Conservation (phyloP, 2,113 vertebrate species). For the Tragelaphus strepsiceros region DNA sequence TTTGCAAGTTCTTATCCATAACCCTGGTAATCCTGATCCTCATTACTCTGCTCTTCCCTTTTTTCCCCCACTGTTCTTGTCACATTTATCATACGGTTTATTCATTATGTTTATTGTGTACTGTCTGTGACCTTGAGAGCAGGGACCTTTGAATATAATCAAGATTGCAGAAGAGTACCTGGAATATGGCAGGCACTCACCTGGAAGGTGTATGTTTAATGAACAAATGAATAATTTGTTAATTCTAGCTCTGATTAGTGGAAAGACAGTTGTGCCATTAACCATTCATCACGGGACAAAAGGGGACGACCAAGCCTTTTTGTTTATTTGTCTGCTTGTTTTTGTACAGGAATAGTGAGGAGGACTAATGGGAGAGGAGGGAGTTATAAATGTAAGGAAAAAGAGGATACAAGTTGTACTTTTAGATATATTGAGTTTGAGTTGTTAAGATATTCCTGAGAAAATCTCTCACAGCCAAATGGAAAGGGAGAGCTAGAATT, state of each 20-base stretch:
- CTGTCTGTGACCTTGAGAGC: neutral
- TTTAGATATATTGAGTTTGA: neutral
- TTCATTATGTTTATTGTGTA: neutral
- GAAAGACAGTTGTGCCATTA: neutral
- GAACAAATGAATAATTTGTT: neutral
- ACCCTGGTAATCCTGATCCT: neutral
- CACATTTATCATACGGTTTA: neutral
- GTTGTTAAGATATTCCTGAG: neutral
- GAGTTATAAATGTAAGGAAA: neutral
- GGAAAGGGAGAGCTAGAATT: neutral
- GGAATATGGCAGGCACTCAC: neutral
- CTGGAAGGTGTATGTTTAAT: neutral
- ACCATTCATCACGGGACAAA: neutral
- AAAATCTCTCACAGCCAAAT: neutral
- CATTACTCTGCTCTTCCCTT: neutral
- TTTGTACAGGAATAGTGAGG: neutral
- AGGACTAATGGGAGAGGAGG: neutral
- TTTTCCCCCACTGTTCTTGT: neutral
- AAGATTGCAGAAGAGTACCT: neutral
- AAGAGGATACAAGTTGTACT: neutral
- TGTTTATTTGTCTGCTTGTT: neutral
- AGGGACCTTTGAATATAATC: neutral
- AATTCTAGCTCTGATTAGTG: neutral
- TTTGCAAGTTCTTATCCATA: neutral
- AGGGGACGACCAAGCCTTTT: neutral